Percentiles rank a stretch among this genome's conserved stretches.
Conservation (phyloP, 2,113 vertebrate genomes). For the Lota lota region DNA sequence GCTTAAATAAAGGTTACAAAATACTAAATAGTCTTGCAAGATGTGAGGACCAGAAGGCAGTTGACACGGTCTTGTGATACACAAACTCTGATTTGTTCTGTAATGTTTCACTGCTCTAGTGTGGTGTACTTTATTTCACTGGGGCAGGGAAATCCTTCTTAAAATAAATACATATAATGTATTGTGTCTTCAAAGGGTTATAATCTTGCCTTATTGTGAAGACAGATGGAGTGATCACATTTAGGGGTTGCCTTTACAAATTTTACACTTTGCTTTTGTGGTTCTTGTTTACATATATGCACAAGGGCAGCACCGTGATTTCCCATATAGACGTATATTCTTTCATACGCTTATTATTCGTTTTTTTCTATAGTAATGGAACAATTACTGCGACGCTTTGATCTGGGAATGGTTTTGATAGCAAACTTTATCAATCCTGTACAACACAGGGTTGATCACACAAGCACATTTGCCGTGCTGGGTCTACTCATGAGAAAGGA, state of each 20-base stretch:
- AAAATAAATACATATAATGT: no score
- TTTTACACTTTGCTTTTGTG: slow-evolving; percentile 45
- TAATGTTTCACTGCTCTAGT: no score
- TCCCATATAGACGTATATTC: slow-evolving; percentile 39
- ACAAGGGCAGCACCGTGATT: slow-evolving; percentile 48
- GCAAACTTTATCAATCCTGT: slow-evolving; percentile 67
- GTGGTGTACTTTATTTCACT: no score
- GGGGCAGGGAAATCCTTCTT: no score
- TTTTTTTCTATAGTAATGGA: slow-evolving; percentile 59
- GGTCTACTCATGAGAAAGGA: slow-evolving; percentile 35
- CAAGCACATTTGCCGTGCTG: slow-evolving; percentile 56
- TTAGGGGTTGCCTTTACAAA: not conserved
- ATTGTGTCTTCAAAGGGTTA: no score
- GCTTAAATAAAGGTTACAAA: no score
- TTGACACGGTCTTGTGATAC: no score
- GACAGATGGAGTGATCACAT: no score
- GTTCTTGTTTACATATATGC: slow-evolving; percentile 50
- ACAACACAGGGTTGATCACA: slow-evolving; percentile 66
- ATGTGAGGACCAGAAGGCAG: no score
- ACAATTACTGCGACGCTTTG: slow-evolving; percentile 57
- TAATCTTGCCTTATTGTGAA: no score
- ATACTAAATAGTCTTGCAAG: no score
- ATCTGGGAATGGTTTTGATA: slow-evolving; percentile 58
- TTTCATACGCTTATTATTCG: slow-evolving; percentile 47
- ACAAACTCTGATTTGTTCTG: no score